Evolutionary conservation across 2,888 invertebrate species (phyloP), one percentile per base, ranked within the genome.

Genomic region (Drosophila limbata): DNA sequence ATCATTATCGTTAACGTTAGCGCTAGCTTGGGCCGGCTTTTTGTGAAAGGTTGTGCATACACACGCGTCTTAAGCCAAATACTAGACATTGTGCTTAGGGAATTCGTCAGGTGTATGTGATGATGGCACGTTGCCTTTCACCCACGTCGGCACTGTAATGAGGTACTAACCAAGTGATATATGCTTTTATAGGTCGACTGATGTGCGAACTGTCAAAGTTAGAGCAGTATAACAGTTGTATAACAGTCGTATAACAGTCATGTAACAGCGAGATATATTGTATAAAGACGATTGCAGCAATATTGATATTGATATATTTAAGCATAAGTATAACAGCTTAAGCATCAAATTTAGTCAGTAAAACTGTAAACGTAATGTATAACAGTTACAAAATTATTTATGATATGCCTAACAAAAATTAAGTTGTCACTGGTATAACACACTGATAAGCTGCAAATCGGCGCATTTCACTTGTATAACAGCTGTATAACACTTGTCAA

Each of bases 21-120:
- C 25, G 25, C 6, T 25, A 25, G 25, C 59, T 37, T 67, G 68
- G 69, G 52, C 48, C 10, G 61, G 39, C 51, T 52, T 28, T 28
- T 79, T 77, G 82, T 82, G 84, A 83, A 82, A 83, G 82, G 84
- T 62, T 65, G 64, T 75, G 69, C 69, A 73, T 67, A 77, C 60
- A 65, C 73, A 73, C 70, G 55, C 61, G 31, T 42, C 35, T 37
- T n/a, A 62, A 66, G 53, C 60, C 67, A 68, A 75, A 57, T 59
- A 25, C 25, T 25, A 25, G 1, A 51, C 17, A 69, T 45, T 61
- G 37, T 40, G 61, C 8, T 45, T 53, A 73, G 73, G 67, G 80
- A 73, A 69, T 76, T 61, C 59, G 66, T 56, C 52, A 53, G 56
- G 47, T 60, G 51, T 42, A 42, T 60, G 28, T 25, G 25, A 25